phyloP scores from a whole-genome alignment of 1,140 invertebrate genomes.

The Nymphalis io region DNA sequence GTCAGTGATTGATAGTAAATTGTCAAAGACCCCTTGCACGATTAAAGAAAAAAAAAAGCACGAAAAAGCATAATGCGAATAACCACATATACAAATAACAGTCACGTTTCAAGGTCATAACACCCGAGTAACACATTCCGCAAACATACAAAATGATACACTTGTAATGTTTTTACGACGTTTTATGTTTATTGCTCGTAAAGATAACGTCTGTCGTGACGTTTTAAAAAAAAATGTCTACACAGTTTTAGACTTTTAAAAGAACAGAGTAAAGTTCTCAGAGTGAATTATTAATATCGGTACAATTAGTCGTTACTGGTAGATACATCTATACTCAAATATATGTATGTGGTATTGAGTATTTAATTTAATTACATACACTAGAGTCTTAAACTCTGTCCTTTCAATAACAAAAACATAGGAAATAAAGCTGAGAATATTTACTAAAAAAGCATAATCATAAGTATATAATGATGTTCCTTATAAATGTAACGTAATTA shows the following conservation, averaged over 20 bases:
- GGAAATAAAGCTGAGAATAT: slow-evolving; percentile 30
- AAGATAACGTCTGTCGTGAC: slow-evolving; percentile 30
- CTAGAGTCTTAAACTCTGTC: slow-evolving; percentile 15
- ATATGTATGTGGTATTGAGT: no score
- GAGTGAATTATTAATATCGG: no score
- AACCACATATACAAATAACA: slow-evolving; percentile 40
- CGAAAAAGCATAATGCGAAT: slow-evolving; percentile 60
- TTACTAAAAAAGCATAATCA: slow-evolving; percentile 29
- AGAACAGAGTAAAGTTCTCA: slow-evolving; percentile 28
- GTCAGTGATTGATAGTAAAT: slow-evolving; percentile 31
- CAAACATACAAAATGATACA: slow-evolving; percentile 32
- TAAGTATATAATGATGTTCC: slow-evolving; percentile 24
- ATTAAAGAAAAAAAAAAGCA: slow-evolving; percentile 67
- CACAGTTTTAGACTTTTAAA: slow-evolving; percentile 37
- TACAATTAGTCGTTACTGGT: not conserved
- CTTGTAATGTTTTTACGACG: slow-evolving; percentile 22
- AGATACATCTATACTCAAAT: not conserved
- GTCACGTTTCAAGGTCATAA: slow-evolving; percentile 36
- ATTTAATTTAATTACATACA: not conserved
- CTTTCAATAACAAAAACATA: slow-evolving; percentile 22
- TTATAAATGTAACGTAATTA: not conserved
- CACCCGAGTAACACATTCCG: slow-evolving; percentile 33
- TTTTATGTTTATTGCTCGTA: slow-evolving; percentile 31
- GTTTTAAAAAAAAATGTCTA: slow-evolving; percentile 35
- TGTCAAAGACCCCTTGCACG: slow-evolving; percentile 49